These are phyloP conservation scores for Coptotermes formosanus DNA, from an alignment of 1,140 invertebrate genomes.

Conservation along the genomic window DNA sequence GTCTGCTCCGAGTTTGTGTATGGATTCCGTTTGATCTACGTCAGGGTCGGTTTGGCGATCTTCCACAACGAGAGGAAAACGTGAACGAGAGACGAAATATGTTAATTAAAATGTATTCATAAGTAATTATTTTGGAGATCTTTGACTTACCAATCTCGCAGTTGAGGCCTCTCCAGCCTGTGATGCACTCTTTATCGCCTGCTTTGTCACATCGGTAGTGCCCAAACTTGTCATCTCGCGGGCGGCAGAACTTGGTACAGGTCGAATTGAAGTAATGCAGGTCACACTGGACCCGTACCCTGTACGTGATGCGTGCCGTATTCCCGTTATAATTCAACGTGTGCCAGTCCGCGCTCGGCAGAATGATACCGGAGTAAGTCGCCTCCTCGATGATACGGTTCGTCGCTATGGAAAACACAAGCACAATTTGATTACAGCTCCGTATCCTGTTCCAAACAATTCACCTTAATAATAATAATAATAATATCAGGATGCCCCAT, in stretches of 20 bases:
- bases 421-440: conserved; percentile 21
- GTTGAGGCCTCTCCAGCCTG: conserved; percentile 90
- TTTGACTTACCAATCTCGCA: conserved; percentile 78
- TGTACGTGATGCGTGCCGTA: conserved; percentile 75
- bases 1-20: too few species aligned
- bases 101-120: too few species aligned
- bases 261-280: conserved; percentile 92
- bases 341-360: conserved; percentile 87
- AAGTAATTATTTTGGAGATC: too few species aligned
- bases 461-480: too few species aligned
- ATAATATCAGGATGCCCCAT: too few species aligned
- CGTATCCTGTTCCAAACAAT: neutral
- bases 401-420: conserved; percentile 52
- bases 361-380: conserved; percentile 84
- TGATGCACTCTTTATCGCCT: conserved; percentile 88
- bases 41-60: too few species aligned
- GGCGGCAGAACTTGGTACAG: conserved; percentile 89
- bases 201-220: conserved; percentile 87
- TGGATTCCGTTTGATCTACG: too few species aligned
- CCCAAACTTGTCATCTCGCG: conserved; percentile 89
- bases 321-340: conserved; percentile 77
- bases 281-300: conserved; percentile 87
- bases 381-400: conserved; percentile 81
- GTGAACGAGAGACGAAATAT: too few species aligned
- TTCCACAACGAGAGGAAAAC: too few species aligned